Conservation (phyloP, 2,797 vertebrate genomes). For the Catamblyrhynchus diadema region DNA sequence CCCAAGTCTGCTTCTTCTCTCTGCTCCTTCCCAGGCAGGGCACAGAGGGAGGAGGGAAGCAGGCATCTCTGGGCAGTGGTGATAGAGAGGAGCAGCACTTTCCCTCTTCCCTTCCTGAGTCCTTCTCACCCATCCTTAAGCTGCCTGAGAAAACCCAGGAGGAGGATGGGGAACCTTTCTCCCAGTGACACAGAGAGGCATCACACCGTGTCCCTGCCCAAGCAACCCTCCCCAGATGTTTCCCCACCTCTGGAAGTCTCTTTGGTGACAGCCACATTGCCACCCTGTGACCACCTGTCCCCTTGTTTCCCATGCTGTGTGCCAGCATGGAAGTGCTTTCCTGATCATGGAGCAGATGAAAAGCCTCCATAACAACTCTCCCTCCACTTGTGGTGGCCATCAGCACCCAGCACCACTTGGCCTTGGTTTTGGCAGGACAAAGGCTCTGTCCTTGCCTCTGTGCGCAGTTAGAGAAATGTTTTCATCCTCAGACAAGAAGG, state of each 20-base stretch:
- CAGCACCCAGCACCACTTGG: not conserved
- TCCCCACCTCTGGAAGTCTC: not conserved
- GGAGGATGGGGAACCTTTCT: not conserved
- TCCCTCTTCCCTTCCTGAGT: not conserved
- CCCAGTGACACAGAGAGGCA: not conserved
- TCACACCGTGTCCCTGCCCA: rapidly evolving
- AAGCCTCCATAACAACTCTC: not conserved
- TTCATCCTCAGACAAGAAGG: conserved; percentile 10
- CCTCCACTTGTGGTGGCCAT: rapidly evolving
- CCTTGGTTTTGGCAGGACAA: not conserved
- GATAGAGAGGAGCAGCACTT: not conserved
- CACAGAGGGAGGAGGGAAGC: not conserved
- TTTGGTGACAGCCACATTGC: not conserved
- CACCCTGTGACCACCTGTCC: not conserved
- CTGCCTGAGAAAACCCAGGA: not conserved
- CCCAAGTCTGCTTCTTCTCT: not conserved
- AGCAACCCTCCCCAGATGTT: not conserved
- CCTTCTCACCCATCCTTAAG: not conserved
- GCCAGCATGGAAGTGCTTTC: not conserved
- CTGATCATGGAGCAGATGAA: not conserved
- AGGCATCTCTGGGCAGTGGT: not conserved
- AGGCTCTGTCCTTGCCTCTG: not conserved
- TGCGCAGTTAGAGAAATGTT: not conserved
- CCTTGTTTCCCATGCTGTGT: not conserved
- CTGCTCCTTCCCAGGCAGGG: not conserved